Evolutionary conservation across 2,888 invertebrate species (phyloP).

Genomic region (Protonemura montana): DNA sequence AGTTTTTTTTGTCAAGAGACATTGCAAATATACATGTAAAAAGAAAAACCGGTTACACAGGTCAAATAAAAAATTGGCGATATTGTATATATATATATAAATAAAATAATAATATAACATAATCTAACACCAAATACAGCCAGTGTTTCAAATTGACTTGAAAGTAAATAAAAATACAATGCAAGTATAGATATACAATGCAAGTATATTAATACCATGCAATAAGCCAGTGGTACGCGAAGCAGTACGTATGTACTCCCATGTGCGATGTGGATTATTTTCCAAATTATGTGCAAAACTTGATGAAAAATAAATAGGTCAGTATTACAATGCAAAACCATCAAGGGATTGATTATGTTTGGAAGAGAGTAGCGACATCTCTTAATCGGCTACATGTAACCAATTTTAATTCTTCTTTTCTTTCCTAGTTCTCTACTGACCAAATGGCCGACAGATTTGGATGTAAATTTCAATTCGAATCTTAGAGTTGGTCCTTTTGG

Average conservation of each 20-base stretch:
- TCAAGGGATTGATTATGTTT: too few species aligned
- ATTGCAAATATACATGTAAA: background rate
- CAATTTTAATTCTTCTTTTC: too few species aligned
- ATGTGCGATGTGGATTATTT: background rate
- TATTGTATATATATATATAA: background rate
- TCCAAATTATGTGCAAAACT: background rate
- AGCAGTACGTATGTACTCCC: background rate
- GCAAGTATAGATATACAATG: background rate
- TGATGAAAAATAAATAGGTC: background rate
- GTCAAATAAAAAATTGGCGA: too few species aligned
- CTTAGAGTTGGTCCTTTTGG: too few species aligned
- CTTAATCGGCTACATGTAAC: too few species aligned
- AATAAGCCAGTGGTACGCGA: background rate
- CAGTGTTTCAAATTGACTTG: background rate
- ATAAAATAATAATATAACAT: background rate
- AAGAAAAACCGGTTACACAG: too few species aligned
- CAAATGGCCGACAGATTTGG: too few species aligned
- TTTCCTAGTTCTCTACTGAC: too few species aligned
- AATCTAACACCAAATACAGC: constrained; percentile 7
- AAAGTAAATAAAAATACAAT: background rate
- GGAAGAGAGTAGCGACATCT: too few species aligned
- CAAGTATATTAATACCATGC: too few species aligned
- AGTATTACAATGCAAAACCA: background rate
- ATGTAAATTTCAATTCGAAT: too few species aligned
- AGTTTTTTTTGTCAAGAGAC: background rate